A percentile compares a stretch with the other conserved stretches of the same genome.
These are phyloP conservation scores for western clawed frog (Xenopus tropicalis) DNA, from an alignment of 2,113 vertebrate genomes.

Conservation along the genomic window DNA sequence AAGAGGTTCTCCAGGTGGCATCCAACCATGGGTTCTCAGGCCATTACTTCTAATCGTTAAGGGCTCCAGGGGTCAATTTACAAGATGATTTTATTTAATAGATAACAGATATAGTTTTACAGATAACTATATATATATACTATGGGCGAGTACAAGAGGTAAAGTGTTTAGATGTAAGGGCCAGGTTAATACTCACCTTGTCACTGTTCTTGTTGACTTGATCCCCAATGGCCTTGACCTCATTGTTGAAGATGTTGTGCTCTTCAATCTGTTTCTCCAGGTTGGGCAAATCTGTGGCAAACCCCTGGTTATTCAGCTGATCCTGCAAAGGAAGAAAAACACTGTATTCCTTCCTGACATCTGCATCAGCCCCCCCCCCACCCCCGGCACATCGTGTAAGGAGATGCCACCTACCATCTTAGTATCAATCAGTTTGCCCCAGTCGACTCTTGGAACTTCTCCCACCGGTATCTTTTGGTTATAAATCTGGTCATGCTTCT, in stretches of 20 bases:
- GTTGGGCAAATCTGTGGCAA: constrained; percentile 82
- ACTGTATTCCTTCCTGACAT: not conserved
- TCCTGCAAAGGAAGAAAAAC: constrained; percentile 58
- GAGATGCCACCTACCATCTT: constrained; percentile 75
- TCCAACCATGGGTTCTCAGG: too few species aligned
- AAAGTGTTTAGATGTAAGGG: too few species aligned
- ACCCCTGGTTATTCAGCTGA: constrained; percentile 73
- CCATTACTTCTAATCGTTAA: too few species aligned
- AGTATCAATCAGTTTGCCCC: constrained; percentile 84
- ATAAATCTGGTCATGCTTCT: constrained; percentile 84
- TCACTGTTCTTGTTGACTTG: constrained; percentile 70
- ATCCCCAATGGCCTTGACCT: constrained; percentile 90
- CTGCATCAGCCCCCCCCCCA: not conserved
- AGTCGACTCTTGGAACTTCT: constrained; percentile 85
- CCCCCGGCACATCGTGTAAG: not conserved
- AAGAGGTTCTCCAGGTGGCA: too few species aligned
- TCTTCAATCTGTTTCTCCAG: constrained; percentile 89
- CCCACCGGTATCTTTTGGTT: constrained; percentile 65
- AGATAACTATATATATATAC: too few species aligned
- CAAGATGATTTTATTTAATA: too few species aligned
- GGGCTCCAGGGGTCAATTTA: too few species aligned
- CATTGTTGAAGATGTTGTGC: constrained; percentile 95
- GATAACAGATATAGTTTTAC: too few species aligned
- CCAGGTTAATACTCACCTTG: constrained; percentile 69
- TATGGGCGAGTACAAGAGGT: too few species aligned